A percentile compares a stretch with the other conserved stretches of the same genome.
Conservation (phyloP, 2,888 invertebrate species). For the Lasioglossum lativentre region DNA sequence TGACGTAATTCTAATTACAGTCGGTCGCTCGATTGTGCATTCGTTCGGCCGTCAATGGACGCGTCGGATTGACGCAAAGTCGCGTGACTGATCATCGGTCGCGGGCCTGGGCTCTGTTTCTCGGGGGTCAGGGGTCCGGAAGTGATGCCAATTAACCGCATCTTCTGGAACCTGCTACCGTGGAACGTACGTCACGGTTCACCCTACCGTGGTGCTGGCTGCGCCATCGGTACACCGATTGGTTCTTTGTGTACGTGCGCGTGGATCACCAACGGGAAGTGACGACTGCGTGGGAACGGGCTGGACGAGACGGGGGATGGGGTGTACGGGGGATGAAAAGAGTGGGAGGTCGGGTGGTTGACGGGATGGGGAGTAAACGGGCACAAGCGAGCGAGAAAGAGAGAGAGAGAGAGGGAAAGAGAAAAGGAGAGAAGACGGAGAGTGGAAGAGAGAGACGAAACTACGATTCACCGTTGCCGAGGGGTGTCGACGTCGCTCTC, state of each 20-base stretch:
- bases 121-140: conserved; percentile 32
- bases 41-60: conserved; percentile 22
- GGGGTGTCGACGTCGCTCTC: conserved; percentile 34
- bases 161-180: conserved; percentile 33
- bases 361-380: not conserved
- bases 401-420: not conserved
- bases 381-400: not conserved
- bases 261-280: conserved; percentile 26
- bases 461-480: conserved; percentile 38
- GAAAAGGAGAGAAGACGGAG: not conserved
- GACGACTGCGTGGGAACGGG: conserved; percentile 5
- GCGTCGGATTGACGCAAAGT: conserved; percentile 33
- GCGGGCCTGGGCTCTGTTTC: conserved; percentile 26
- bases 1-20: conserved; percentile 8
- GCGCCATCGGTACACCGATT: conserved; percentile 34
- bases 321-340: not conserved
- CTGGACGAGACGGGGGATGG: conserved; percentile 5
- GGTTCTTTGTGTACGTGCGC: conserved; percentile 37
- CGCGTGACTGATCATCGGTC: conserved; percentile 26
- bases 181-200: conserved; percentile 54
- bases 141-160: conserved; percentile 42
- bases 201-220: conserved; percentile 22
- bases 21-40: not conserved
- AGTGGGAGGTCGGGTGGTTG: not conserved
- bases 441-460: conserved; percentile 13